These are phyloP conservation scores for Mastacembelus armatus DNA, from an alignment of 2,797 vertebrate genomes.

Conservation along the genomic window DNA sequence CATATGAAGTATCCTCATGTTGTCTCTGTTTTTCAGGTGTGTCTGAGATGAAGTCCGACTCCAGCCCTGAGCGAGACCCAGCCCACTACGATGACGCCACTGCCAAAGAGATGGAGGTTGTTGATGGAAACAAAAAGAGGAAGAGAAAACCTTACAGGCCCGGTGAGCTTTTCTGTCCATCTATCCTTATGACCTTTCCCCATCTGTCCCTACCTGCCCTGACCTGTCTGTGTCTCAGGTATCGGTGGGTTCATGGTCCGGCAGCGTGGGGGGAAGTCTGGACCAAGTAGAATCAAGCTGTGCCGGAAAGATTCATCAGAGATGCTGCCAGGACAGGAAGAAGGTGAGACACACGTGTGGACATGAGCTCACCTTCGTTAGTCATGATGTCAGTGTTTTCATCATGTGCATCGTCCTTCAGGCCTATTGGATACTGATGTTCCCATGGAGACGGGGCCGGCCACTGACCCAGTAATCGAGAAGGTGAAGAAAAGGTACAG, in stretches of 20 bases:
- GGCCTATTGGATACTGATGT: slow-evolving; percentile 84
- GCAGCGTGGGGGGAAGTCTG: slow-evolving; percentile 92
- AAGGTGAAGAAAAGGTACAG: slow-evolving; percentile 97
- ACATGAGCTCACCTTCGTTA: too few species aligned
- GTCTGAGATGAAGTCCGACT: slow-evolving; percentile 95
- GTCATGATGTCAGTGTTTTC: too few species aligned
- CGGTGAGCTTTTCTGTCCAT: slow-evolving; percentile 76
- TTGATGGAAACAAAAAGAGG: slow-evolving; percentile 90
- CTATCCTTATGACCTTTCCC: background rate
- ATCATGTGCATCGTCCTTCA: background rate
- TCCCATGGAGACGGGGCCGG: slow-evolving; percentile 81
- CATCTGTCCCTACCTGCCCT: background rate
- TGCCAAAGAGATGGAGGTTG: slow-evolving; percentile 84
- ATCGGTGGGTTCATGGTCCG: slow-evolving; percentile 99
- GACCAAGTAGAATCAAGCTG: slow-evolving; percentile 88
- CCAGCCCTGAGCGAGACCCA: slow-evolving; percentile 93
- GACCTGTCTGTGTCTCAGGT: slow-evolving; percentile 75
- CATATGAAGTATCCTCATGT: too few species aligned
- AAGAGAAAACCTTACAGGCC: slow-evolving; percentile 97
- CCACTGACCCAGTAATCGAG: slow-evolving; percentile 85
- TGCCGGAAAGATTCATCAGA: slow-evolving; percentile 57
- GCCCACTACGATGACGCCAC: slow-evolving; percentile 83
- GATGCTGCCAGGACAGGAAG: slow-evolving; percentile 83
- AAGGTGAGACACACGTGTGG: slow-evolving; percentile 79
- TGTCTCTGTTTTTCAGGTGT: slow-evolving; percentile 64